phyloP scores from a whole-genome alignment of 2,113 vertebrate species.

The Eclectus roratus region DNA sequence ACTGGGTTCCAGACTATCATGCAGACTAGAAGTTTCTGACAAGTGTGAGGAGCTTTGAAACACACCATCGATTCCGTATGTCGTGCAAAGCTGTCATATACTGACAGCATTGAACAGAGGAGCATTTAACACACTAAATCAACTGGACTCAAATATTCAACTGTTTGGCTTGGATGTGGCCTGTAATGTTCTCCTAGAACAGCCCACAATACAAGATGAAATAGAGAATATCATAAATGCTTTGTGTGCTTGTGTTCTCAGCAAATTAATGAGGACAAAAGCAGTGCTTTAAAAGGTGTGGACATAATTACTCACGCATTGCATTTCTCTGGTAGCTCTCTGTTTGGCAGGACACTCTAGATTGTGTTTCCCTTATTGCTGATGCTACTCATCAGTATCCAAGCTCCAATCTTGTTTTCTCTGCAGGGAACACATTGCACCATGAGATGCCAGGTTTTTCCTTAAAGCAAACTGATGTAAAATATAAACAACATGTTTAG shows the following conservation, averaged over 20 bases:
- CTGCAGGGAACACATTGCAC: neutral
- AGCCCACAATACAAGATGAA: neutral
- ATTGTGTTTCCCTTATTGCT: neutral
- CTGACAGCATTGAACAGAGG: neutral
- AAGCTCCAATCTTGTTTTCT: neutral
- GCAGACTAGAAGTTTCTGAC: neutral
- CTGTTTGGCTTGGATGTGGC: neutral
- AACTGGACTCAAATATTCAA: neutral
- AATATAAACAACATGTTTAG: conserved; percentile 16
- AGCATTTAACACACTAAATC: neutral
- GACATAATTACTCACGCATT: neutral
- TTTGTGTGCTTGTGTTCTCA: neutral
- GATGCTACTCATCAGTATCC: neutral
- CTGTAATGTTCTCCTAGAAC: neutral
- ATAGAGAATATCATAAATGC: neutral
- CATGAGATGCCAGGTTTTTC: neutral
- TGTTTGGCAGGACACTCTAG: neutral
- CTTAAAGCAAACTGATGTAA: neutral
- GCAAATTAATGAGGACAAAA: neutral
- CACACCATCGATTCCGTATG: neutral
- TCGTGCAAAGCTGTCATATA: neutral
- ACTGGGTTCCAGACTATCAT: neutral
- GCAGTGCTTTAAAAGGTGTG: neutral
- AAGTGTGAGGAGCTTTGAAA: conserved; percentile 37
- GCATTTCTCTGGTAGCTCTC: neutral